Conservation (phyloP, 2,888 invertebrate species). For the Clanis bilineata region DNA sequence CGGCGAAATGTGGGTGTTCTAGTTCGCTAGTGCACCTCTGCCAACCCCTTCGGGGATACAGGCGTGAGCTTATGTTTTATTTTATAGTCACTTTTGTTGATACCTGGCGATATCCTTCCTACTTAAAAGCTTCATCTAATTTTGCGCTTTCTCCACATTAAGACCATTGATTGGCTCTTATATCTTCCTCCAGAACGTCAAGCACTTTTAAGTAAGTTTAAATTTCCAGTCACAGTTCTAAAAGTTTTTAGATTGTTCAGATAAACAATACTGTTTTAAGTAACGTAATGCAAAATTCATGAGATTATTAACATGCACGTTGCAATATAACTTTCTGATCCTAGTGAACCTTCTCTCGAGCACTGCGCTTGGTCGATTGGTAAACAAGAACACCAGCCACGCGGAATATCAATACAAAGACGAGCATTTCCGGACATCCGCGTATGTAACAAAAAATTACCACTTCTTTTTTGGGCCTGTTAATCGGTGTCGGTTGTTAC, state of each 20-base stretch:
- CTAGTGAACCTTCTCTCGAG: background rate
- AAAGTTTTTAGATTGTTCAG: background rate
- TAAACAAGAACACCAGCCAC: background rate
- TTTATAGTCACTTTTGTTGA: no score
- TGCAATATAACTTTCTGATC: background rate
- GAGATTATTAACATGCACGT: background rate
- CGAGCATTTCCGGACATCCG: conserved; percentile 4
- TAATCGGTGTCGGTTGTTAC: background rate
- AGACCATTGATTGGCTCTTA: no score
- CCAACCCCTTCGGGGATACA: no score
- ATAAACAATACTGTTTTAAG: background rate
- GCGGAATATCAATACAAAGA: conserved; percentile 5
- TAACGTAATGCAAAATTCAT: background rate
- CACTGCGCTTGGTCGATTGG: background rate
- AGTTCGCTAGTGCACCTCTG: no score
- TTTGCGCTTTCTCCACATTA: no score
- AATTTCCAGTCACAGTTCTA: no score
- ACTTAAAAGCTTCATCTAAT: no score
- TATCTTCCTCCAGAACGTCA: no score
- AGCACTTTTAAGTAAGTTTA: no score
- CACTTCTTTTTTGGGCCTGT: background rate
- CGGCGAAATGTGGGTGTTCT: no score
- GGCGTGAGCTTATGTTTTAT: no score
- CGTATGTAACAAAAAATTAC: background rate
- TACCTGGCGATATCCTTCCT: no score